These are phyloP conservation scores for Pseudococcus jackbeardsleyi DNA, from an alignment of 2,888 invertebrate genomes.

Conservation along the genomic window DNA sequence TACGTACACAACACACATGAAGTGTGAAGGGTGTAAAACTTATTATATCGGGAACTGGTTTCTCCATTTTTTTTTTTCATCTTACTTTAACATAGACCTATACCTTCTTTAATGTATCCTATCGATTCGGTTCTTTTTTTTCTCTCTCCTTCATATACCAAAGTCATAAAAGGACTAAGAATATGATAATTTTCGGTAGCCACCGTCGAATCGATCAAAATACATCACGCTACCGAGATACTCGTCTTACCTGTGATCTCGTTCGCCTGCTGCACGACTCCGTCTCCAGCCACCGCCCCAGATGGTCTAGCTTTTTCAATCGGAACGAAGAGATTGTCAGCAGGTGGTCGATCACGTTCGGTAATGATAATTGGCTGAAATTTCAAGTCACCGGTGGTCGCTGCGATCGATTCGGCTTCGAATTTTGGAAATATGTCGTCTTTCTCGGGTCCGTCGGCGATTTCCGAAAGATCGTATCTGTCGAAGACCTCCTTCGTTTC, in stretches of 20 bases:
- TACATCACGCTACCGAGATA: slow-evolving; percentile 24
- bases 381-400: not conserved
- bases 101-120: slow-evolving; percentile 1
- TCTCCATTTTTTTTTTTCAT: slow-evolving; percentile 27
- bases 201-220: slow-evolving; percentile 28
- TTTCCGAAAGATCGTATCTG: slow-evolving; percentile 15
- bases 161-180: not conserved
- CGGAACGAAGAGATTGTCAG: slow-evolving; percentile 6
- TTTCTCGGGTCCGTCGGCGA: not conserved
- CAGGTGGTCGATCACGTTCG: slow-evolving; percentile 11
- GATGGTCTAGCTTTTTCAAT: slow-evolving; percentile 20
- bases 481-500: not conserved
- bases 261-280: not conserved
- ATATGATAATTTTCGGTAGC: slow-evolving; percentile 32
- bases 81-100: not conserved
- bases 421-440: not conserved
- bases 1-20: not conserved
- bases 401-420: not conserved
- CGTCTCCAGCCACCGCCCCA: not conserved
- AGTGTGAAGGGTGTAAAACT: slow-evolving; percentile 56
- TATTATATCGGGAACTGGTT: slow-evolving; percentile 53
- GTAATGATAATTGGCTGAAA: slow-evolving; percentile 33
- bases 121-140: slow-evolving; percentile 25
- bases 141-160: not conserved
- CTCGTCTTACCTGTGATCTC: slow-evolving; percentile 22